Evolutionary conservation across 2,888 invertebrate genomes (phyloP).

Genomic region (Sinodicranocentrus sp.): DNA sequence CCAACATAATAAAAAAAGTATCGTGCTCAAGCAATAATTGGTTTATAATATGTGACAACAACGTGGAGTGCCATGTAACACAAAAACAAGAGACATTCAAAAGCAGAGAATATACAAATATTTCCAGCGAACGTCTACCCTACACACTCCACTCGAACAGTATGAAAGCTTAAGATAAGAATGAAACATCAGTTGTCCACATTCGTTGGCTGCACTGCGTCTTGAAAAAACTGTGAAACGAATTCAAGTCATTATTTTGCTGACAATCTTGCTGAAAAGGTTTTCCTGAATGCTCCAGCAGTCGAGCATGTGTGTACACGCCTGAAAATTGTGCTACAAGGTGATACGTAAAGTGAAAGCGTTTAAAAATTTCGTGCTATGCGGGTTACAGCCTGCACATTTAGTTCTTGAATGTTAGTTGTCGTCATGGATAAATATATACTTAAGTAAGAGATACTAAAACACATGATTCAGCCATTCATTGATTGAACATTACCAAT

Average conservation of each 20-base stretch:
- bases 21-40: neutral
- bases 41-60: slow-evolving; percentile 11
- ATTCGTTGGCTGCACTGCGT: too few relatives aligned
- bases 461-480: neutral
- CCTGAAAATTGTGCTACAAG: too few relatives aligned
- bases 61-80: neutral
- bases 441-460: too few relatives aligned
- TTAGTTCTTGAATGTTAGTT: too few relatives aligned
- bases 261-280: too few relatives aligned
- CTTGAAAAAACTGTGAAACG: neutral
- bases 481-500: neutral
- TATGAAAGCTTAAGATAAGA: slow-evolving; percentile 32
- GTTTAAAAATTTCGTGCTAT: too few relatives aligned
- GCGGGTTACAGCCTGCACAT: too few relatives aligned
- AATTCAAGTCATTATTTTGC: neutral
- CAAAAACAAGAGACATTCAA: neutral
- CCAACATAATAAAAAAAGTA: neutral
- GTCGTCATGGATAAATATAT: too few relatives aligned
- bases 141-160: neutral
- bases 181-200: slow-evolving; percentile 15
- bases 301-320: too few relatives aligned
- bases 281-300: too few relatives aligned
- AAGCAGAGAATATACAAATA: neutral
- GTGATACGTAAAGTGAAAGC: too few relatives aligned
- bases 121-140: slow-evolving; percentile 8